These are phyloP conservation scores for Pluvianellus socialis DNA, from an alignment of 2,113 vertebrate species.

Conservation along the genomic window DNA sequence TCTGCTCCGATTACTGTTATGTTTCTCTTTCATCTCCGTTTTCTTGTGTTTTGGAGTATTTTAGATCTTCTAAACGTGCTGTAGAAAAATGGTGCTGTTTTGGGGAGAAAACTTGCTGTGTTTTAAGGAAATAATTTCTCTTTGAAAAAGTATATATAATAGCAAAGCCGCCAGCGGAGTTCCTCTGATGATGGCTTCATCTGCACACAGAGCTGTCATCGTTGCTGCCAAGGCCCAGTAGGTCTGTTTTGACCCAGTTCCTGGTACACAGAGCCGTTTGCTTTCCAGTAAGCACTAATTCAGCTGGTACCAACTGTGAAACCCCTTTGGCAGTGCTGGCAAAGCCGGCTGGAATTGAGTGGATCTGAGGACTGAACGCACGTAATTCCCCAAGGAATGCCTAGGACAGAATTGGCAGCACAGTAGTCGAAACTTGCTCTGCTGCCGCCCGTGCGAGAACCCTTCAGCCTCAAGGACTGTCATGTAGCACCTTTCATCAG, in stretches of 20 bases:
- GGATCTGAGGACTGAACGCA: background rate
- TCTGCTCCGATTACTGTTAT: accelerated
- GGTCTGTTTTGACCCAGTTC: background rate
- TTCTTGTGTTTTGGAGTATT: accelerated
- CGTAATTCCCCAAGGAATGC: background rate
- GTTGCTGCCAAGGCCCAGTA: background rate
- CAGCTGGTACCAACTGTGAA: background rate
- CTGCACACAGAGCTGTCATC: background rate
- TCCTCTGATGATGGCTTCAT: background rate
- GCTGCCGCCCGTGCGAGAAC: background rate
- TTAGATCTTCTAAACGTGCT: background rate
- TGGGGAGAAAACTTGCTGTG: background rate
- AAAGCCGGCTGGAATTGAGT: background rate
- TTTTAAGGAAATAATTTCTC: background rate
- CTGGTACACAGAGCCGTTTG: background rate
- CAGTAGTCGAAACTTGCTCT: background rate
- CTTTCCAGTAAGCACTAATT: background rate
- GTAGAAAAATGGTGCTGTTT: background rate
- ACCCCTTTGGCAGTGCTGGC: background rate
- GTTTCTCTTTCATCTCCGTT: background rate
- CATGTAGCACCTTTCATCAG: background rate
- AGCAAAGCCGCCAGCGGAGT: background rate
- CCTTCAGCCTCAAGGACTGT: background rate
- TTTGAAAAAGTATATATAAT: background rate
- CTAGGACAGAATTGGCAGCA: background rate